phyloP scores from a whole-genome alignment of 2,888 invertebrate genomes.

The Dioctria linearis region DNA sequence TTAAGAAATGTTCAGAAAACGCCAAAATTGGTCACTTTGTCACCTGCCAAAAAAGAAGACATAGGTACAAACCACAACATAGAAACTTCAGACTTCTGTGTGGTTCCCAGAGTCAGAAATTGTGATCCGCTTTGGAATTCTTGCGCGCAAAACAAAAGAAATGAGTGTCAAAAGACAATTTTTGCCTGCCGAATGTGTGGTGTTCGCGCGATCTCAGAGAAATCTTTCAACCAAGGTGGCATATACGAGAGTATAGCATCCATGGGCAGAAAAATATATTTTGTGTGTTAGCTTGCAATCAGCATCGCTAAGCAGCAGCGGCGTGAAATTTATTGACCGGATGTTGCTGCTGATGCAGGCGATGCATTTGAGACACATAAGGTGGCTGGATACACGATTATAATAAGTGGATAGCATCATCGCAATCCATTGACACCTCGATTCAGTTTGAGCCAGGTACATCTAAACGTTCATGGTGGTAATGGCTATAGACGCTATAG shows the following conservation, averaged over 20 bases:
- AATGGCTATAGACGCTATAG: neutral
- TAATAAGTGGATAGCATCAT: neutral
- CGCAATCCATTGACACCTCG: constrained; percentile 42
- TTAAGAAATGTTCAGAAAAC: neutral
- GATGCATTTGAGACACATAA: constrained; percentile 27
- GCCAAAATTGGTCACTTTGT: constrained; percentile 34
- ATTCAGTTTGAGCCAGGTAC: constrained; percentile 3
- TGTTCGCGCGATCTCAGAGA: neutral
- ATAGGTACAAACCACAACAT: neutral
- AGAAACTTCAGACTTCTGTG: constrained; percentile 20
- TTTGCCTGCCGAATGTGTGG: too few species aligned
- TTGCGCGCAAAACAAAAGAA: neutral
- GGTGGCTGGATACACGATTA: neutral
- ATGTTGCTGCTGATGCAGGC: constrained; percentile 44
- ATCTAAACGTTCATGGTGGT: neutral
- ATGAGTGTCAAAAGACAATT: too few species aligned
- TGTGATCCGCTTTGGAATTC: constrained; percentile 25
- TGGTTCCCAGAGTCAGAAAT: constrained; percentile 40
- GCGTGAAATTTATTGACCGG: constrained; percentile 44
- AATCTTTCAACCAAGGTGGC: neutral
- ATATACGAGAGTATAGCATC: neutral
- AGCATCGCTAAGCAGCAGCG: constrained; percentile 30
- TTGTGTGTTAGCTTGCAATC: constrained; percentile 12
- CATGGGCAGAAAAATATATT: neutral
- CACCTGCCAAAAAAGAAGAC: constrained; percentile 35